Base-by-base conservation (phyloP, 2,888 invertebrate genomes). In the Sarcophaga variegata region DNA sequence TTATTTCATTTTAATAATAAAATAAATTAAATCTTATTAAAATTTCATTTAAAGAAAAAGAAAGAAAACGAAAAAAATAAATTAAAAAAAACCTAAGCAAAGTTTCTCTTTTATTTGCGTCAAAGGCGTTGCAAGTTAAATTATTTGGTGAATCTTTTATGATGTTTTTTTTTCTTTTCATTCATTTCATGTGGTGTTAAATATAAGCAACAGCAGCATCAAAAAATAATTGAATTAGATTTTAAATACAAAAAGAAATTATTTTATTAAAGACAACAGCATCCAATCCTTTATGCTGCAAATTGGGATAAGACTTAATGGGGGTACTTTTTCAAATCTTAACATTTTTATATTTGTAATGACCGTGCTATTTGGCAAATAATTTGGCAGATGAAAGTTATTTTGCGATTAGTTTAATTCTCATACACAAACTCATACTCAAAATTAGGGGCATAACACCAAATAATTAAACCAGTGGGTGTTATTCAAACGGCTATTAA, bases 1-100 rank as follows among this genome's bases (percentile, higher is more conserved):
- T 49, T 49, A 70, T 70, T 70, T 54, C 25, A 49, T 14, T 49
- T 70, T 67, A 47, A 47, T 47, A 54, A 17, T 47, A 17, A 47
- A 47, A n/a, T 37, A 14, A 11, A 25, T 64, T 37, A 2, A 37
- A 37, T 37, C 37, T 37, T 37, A 10, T 37, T 59, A 59, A 59
- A 59, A 59, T 6, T 59, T 59, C 10, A 59, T 59, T 59, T 59
- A 37, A 20, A 22, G 62, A 62, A 62, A 62, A 62, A 20, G 22
- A 62, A 20, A 20, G n/a, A 5, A 20, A 20, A 22, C 3, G 22
- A 22, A 62, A n/a, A 22, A 8, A n/a, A 6, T 20, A 2, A n/a
- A n/a, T 5, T 10, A 3, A 10, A 22, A 20, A 62, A n/a, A 22
- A 62, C 62, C 3, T 22, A n/a, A 11, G 17, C 5, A n/a, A 17